These are phyloP conservation scores for Masticophis lateralis DNA, from an alignment of 2,797 vertebrate species.

Conservation along the genomic window DNA sequence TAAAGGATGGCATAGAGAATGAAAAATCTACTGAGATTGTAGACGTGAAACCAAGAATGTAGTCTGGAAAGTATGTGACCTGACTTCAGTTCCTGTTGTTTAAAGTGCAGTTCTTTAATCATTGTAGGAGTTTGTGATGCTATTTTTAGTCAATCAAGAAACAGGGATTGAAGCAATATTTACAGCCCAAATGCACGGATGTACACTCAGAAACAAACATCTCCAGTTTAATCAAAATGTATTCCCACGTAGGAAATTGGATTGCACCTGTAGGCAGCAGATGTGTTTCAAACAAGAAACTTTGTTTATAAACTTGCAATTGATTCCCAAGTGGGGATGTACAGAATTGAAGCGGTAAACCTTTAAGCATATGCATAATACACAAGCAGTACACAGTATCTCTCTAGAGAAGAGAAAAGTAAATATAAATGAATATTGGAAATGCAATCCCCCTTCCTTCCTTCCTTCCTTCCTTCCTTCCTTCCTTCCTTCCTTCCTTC, in stretches of 20 bases:
- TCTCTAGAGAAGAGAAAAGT: not conserved
- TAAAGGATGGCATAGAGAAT: not conserved
- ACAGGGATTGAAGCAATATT: not conserved
- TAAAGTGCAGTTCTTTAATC: constrained; percentile 47
- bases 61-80: not conserved
- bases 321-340: not conserved
- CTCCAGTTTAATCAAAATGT: not conserved
- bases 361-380: not conserved
- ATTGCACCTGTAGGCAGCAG: not conserved
- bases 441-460: not conserved
- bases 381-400: not conserved
- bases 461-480: not conserved
- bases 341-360: not conserved
- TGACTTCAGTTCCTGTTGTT: constrained; percentile 42
- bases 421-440: not conserved
- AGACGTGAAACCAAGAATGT: not conserved
- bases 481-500: not conserved
- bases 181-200: not conserved
- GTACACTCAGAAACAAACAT: not conserved
- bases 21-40: not conserved
- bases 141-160: not conserved
- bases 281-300: not conserved
- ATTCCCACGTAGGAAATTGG: not conserved
- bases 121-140: not conserved
- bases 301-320: not conserved